Conservation (phyloP, 2,113 vertebrate genomes). For the Tautogolabrus adspersus region DNA sequence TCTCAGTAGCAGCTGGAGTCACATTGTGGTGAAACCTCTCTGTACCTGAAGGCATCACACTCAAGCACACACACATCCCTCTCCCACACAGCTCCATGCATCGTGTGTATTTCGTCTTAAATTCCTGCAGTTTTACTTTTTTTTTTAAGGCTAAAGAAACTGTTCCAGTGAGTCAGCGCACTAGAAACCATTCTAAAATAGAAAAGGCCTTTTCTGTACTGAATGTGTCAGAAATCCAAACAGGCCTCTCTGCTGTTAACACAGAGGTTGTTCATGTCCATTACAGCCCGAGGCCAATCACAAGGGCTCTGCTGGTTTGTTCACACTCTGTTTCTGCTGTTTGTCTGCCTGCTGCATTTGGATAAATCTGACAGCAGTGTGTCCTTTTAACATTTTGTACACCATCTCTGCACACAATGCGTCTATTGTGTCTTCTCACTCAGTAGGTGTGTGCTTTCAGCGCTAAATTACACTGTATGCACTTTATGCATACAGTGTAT, state of each 20-base stretch:
- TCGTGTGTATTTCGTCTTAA: constrained; percentile 13
- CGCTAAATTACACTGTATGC: background rate
- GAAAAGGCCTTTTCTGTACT: constrained; percentile 25
- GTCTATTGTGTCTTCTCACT: constrained; percentile 11
- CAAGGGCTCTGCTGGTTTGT: constrained; percentile 45
- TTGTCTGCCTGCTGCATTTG: constrained; percentile 41
- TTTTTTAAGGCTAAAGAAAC: background rate
- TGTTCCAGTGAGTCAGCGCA: constrained; percentile 42
- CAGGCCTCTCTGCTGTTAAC: constrained; percentile 50
- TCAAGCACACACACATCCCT: constrained; percentile 36
- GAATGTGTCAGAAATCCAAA: constrained; percentile 54
- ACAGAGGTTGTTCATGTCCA: constrained; percentile 65
- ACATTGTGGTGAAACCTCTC: constrained; percentile 69
- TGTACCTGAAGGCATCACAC: constrained; percentile 79
- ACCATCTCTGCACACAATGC: constrained; percentile 5
- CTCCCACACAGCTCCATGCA: background rate
- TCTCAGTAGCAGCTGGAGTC: constrained; percentile 81
- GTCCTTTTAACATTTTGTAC: constrained; percentile 44
- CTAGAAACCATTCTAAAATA: constrained; percentile 46
- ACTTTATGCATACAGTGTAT: background rate
- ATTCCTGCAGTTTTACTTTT: constrained; percentile 15
- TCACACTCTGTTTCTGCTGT: constrained; percentile 43
- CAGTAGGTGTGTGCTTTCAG: background rate
- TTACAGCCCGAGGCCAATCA: constrained; percentile 64
- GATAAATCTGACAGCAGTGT: constrained; percentile 29